Evolutionary conservation across 1,140 invertebrate genomes (phyloP).

Genomic region (Apis cerana): DNA sequence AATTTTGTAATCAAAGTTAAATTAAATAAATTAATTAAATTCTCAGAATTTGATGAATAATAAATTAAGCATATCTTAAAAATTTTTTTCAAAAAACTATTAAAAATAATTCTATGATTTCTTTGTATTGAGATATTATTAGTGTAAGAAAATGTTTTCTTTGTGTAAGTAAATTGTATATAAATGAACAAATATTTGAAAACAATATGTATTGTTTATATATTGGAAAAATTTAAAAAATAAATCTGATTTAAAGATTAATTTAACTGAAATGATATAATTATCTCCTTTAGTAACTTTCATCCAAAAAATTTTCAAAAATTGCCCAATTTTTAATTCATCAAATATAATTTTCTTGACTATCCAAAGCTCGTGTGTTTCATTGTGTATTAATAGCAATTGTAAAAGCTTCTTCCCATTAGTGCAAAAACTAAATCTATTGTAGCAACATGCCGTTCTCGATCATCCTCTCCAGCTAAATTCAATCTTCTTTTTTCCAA

Average conservation of each 20-base stretch:
- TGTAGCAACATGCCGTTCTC: constrained; percentile 19
- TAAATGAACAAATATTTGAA: neutral
- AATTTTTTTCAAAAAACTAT: neutral
- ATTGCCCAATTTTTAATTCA: neutral
- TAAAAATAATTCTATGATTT: neutral
- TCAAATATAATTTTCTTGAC: neutral
- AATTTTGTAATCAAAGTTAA: neutral
- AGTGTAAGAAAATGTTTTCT: neutral
- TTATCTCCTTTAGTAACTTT: neutral
- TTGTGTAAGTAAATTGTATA: neutral
- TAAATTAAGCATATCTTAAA: neutral
- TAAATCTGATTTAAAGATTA: neutral
- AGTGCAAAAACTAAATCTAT: constrained; percentile 21
- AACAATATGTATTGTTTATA: too few relatives aligned
- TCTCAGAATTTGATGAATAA: neutral
- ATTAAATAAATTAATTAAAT: neutral
- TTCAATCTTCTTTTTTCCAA: neutral
- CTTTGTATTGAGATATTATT: neutral
- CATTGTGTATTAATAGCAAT: neutral
- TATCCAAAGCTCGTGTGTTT: constrained; percentile 3
- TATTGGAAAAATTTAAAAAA: too few relatives aligned
- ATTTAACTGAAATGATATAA: neutral
- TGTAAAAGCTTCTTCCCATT: neutral
- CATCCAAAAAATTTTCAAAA: neutral
- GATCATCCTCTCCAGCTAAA: neutral